Conservation (phyloP, 2,113 vertebrate species). For the Chaetodon trifascialis region DNA sequence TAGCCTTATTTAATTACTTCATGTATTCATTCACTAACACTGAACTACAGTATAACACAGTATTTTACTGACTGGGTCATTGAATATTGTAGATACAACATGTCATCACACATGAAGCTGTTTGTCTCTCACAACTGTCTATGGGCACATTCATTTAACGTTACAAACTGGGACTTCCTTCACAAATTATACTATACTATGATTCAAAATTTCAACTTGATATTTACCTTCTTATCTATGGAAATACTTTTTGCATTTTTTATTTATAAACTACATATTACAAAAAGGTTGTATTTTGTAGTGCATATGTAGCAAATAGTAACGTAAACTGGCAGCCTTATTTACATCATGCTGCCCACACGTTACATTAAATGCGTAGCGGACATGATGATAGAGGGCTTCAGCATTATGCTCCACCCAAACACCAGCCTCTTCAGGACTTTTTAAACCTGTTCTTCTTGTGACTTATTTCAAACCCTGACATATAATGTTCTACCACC, state of each 20-base stretch:
- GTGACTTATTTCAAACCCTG: neutral
- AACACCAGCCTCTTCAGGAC: constrained; percentile 24
- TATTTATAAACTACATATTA: neutral
- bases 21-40: constrained; percentile 15
- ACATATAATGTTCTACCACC: constrained; percentile 11
- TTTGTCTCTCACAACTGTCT: constrained; percentile 4
- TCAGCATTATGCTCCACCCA: neutral
- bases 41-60: constrained; percentile 8
- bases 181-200: neutral
- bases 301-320: constrained; percentile 25
- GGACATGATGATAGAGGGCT: constrained; percentile 3
- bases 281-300: neutral
- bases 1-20: neutral
- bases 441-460: neutral
- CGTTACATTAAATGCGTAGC: neutral
- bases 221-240: constrained; percentile 11
- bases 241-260: neutral
- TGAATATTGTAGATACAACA: neutral
- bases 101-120: neutral
- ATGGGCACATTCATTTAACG: neutral
- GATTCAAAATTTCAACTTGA: neutral
- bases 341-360: neutral
- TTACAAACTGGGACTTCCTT: neutral
- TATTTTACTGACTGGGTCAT: neutral
- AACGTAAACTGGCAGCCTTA: neutral